Percentiles rank a stretch among this genome's conserved stretches.
Conservation (phyloP, 2,797 vertebrate species). For the Pygocentrus nattereri region DNA sequence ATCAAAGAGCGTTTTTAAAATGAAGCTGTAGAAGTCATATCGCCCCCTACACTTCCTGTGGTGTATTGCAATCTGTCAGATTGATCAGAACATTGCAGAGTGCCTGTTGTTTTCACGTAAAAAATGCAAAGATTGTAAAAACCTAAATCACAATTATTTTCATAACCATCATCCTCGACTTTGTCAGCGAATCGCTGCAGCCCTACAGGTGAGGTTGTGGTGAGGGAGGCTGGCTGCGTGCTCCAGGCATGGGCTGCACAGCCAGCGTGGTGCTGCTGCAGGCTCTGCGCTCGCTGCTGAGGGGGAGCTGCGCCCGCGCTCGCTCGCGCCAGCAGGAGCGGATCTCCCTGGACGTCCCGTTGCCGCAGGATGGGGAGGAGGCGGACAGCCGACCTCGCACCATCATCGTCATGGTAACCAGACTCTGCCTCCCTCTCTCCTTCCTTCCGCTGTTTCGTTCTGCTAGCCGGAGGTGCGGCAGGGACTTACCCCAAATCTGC, state of each 20-base stretch:
- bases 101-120: no score
- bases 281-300: slow-evolving; percentile 90
- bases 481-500: background rate
- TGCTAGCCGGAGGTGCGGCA: background rate
- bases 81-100: no score
- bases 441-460: background rate
- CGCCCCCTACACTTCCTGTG: no score
- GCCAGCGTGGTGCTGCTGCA: slow-evolving; percentile 94
- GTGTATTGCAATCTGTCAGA: no score
- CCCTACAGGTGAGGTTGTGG: background rate
- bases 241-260: slow-evolving; percentile 94
- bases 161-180: background rate
- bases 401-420: slow-evolving; percentile 92
- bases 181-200: background rate
- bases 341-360: slow-evolving; percentile 87
- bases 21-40: no score
- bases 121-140: no score
- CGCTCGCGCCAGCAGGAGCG: slow-evolving; percentile 88
- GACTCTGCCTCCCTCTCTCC: background rate
- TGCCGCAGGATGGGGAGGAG: slow-evolving; percentile 85
- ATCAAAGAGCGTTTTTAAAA: no score
- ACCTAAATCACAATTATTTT: no score
- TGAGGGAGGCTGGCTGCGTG: slow-evolving; percentile 56
- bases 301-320: slow-evolving; percentile 92
- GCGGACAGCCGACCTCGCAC: slow-evolving; percentile 84